Conservation (phyloP, 2,797 vertebrate species). For the Pagetopsis macropterus region DNA sequence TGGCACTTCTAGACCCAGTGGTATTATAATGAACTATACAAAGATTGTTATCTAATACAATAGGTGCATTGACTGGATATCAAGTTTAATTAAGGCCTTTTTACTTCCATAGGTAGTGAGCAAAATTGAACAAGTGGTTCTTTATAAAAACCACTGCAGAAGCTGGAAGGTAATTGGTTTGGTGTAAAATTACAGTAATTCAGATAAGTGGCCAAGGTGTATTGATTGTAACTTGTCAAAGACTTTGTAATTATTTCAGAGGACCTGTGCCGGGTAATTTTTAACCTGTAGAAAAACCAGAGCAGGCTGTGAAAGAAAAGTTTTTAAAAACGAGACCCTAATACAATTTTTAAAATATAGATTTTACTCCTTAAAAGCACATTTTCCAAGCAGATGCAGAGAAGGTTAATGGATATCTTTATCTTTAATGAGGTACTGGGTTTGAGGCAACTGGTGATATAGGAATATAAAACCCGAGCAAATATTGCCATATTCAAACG, state of each 20-base stretch:
- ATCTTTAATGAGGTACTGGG: neutral
- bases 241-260: neutral
- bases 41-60: neutral
- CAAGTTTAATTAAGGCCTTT: neutral
- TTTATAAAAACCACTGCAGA: conserved; percentile 1
- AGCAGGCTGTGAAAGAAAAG: neutral
- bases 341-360: neutral
- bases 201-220: neutral
- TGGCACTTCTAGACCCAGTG: neutral
- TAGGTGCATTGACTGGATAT: neutral
- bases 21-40: neutral
- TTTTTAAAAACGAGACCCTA: neutral
- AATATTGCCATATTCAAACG: neutral
- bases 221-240: no score
- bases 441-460: neutral
- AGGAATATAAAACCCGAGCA: neutral
- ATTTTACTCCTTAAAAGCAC: neutral
- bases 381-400: neutral
- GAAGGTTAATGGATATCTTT: neutral
- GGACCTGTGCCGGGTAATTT: conserved; percentile 1
- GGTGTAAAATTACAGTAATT: conserved; percentile 20
- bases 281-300: neutral
- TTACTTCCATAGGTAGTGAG: neutral
- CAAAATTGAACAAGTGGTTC: conserved; percentile 6
- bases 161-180: neutral